Evolutionary conservation across 2,797 vertebrate species (phyloP).

Genomic region (Eutrigla gurnardus): DNA sequence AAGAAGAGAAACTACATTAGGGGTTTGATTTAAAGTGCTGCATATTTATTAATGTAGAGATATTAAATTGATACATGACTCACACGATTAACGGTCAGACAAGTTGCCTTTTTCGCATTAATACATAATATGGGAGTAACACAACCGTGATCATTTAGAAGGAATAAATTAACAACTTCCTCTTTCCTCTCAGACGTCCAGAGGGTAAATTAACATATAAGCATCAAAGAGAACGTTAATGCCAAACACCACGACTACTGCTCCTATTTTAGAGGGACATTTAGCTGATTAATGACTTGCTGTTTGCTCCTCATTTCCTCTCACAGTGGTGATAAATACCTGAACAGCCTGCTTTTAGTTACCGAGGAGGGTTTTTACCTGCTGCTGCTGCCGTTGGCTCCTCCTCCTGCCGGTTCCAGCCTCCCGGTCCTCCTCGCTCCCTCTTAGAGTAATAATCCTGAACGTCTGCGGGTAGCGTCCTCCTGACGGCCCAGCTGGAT

Average conservation of each 20-base stretch:
- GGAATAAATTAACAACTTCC: slow-evolving; percentile 18
- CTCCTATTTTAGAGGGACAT: background rate
- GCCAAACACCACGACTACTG: background rate
- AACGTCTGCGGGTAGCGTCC: slow-evolving; percentile 96
- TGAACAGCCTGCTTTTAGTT: background rate
- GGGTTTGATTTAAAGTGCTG: background rate
- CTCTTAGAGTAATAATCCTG: slow-evolving; percentile 97
- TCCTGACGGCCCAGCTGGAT: slow-evolving; percentile 97
- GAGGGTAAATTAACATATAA: no score
- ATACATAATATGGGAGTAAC: background rate
- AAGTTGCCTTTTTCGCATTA: background rate
- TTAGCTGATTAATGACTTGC: background rate
- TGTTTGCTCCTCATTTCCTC: background rate
- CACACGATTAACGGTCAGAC: background rate
- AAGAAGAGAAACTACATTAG: background rate
- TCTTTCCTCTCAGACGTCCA: background rate
- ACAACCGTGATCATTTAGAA: background rate
- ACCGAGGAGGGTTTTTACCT: slow-evolving; percentile 58
- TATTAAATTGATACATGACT: background rate
- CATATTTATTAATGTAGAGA: background rate
- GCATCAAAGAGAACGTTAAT: slow-evolving; percentile 16
- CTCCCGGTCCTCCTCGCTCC: slow-evolving; percentile 85
- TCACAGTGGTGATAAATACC: background rate
- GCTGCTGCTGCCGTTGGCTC: slow-evolving; percentile 78
- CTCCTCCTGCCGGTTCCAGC: slow-evolving; percentile 91